These are phyloP conservation scores for Neoniphon sammara DNA, from an alignment of 2,797 vertebrate genomes.

Conservation along the genomic window DNA sequence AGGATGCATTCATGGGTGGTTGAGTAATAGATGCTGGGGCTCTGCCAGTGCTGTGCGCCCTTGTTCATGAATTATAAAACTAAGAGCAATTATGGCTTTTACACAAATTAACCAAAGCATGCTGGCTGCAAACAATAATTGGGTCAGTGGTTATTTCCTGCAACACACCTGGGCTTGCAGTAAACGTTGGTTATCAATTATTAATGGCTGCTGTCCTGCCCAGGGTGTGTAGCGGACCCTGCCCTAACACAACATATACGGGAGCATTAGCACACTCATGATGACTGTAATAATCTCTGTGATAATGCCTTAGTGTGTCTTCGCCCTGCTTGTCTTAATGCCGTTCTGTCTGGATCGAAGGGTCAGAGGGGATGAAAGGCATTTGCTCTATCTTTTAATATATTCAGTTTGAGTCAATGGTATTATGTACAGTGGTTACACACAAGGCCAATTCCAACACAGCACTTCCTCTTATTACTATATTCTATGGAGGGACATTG, in stretches of 20 bases:
- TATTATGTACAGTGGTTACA: not conserved
- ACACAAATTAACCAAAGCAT: constrained; percentile 84
- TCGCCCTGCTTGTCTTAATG: constrained; percentile 8
- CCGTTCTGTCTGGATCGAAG: constrained; percentile 4
- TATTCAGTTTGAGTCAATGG: constrained; percentile 19
- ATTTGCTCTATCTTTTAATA: constrained; percentile 1
- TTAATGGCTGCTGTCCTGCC: constrained; percentile 75
- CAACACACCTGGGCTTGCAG: constrained; percentile 82
- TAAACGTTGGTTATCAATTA: constrained; percentile 82
- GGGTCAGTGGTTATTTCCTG: constrained; percentile 84
- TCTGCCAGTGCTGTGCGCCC: constrained; percentile 76
- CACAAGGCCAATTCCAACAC: not conserved
- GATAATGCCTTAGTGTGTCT: constrained; percentile 43
- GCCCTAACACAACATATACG: constrained; percentile 64
- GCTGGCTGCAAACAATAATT: constrained; percentile 82
- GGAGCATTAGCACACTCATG: constrained; percentile 73
- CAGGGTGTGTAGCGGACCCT: constrained; percentile 60
- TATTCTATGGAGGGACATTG: not conserved
- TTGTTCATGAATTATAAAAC: constrained; percentile 85
- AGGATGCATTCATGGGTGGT: constrained; percentile 68
- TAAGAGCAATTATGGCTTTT: constrained; percentile 85
- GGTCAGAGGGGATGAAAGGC: constrained; percentile 16
- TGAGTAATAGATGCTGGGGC: constrained; percentile 82
- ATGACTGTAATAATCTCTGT: constrained; percentile 67
- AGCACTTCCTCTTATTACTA: not conserved